Base-by-base conservation (phyloP, 2,888 invertebrate genomes). In the Sepiola atlantica region DNA sequence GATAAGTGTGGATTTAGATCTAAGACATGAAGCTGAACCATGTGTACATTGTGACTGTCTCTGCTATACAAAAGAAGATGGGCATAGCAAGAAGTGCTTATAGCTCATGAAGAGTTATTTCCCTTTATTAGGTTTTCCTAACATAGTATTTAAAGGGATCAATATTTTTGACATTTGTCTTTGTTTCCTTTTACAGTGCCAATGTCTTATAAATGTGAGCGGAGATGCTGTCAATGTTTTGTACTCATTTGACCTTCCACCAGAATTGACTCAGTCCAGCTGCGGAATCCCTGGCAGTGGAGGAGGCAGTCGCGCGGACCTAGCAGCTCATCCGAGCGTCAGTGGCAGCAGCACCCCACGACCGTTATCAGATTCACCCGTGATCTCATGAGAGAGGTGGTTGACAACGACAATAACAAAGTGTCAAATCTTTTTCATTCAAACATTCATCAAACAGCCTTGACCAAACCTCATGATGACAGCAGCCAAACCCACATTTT, bases 161-260 rank as follows among this genome's bases (percentile, higher is more conserved):
- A 45, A 45, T 45, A 8, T 45, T n/a, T n/a, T n/a, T 45, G 45
- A 45, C 45, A 45, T 45, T 45, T 45, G 2, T 45, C 61, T 93
- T 94, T 94, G 94, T 96, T 95, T 95, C 90, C 95, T 92, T 95
- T 98, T 98, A 90, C 98, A 99, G 99, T 99, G 99, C 94, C 99
- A 99, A 97, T 99, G 99, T 98, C 98, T 99, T 95, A 98, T 99
- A 95, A 99, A 99, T 96, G 98, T 99, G 28, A 99, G 99, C 93
- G 99, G 99, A 0, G 99, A 99, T 97, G 99, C 99, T 6, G 99
- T 99, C 24, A 95, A 95, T 94, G 95, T 96, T 24, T 92, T 92
- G 20, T 92, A 92, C 20, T 45, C 54, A 28, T 92, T 92, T 28
- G 92, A 92, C 16, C 92, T 92, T 28, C 92, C 92, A n/a, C 55